Percentiles rank a stretch among this genome's conserved stretches.
phyloP scores from a whole-genome alignment of 2,888 invertebrate genomes.

The Linhomoeus sp. region DNA sequence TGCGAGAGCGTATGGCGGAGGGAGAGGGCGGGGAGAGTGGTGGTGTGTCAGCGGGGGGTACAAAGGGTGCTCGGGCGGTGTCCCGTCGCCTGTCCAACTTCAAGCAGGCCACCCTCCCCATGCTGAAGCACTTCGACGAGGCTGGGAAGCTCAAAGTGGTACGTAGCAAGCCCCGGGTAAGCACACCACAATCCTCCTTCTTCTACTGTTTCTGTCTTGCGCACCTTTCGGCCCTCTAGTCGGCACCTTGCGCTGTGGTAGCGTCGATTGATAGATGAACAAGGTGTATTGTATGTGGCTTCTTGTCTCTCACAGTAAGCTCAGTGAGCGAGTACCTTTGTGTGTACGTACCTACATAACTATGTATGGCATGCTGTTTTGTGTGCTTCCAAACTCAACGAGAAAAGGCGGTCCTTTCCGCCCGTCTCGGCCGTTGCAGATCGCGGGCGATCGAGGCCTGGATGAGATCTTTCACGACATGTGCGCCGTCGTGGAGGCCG shows the following conservation, averaged over 20 bases:
- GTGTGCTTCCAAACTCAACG: too few relatives aligned
- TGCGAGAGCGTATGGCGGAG: slow-evolving; percentile 10
- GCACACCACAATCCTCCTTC: too few relatives aligned
- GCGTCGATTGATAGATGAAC: too few relatives aligned
- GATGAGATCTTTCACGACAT: slow-evolving; percentile 22
- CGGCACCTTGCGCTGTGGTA: too few relatives aligned
- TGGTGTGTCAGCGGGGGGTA: slow-evolving; percentile 47
- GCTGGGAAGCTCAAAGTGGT: slow-evolving; percentile 63
- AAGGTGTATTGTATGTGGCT: too few relatives aligned
- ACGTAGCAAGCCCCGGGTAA: slow-evolving; percentile 28
- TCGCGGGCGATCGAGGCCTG: slow-evolving; percentile 20
- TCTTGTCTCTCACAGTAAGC: too few relatives aligned
- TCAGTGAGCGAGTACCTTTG: too few relatives aligned
- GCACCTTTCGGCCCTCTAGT: too few relatives aligned
- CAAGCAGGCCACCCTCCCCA: slow-evolving; percentile 63
- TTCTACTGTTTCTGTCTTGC: neutral
- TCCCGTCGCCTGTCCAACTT: slow-evolving; percentile 61
- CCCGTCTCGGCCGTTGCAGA: too few relatives aligned
- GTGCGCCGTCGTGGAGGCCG: slow-evolving; percentile 14
- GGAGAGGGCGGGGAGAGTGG: slow-evolving; percentile 4
- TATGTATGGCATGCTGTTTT: too few relatives aligned
- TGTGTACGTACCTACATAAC: too few relatives aligned
- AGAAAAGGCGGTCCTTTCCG: too few relatives aligned
- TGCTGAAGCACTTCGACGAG: slow-evolving; percentile 63
- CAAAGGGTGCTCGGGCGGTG: slow-evolving; percentile 63